Percentiles rank a stretch among this genome's conserved stretches.
Conservation (phyloP, 2,888 invertebrate genomes). For the Itoplectis maculator region DNA sequence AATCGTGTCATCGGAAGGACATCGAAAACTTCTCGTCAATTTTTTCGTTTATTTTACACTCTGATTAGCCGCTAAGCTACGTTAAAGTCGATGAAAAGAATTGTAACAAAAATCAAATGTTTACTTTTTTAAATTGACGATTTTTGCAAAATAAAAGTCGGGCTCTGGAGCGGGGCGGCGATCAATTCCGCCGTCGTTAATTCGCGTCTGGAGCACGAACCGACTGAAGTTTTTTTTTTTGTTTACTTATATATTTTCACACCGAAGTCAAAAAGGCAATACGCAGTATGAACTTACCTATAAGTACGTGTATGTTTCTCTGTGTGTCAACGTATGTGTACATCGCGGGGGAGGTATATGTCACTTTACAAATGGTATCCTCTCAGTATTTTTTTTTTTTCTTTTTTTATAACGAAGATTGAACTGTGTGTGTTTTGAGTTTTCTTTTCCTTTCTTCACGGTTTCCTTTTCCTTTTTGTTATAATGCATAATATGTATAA, state of each 20-base stretch:
- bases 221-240: slow-evolving; percentile 74
- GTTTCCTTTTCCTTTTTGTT: slow-evolving; percentile 17
- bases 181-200: slow-evolving; percentile 62
- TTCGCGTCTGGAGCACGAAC: slow-evolving; percentile 69
- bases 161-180: slow-evolving; percentile 34
- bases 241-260: slow-evolving; percentile 80
- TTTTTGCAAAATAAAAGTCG: slow-evolving; percentile 42
- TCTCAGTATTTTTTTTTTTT: slow-evolving; percentile 43
- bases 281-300: slow-evolving; percentile 84
- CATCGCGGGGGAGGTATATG: slow-evolving; percentile 68
- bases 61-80: slow-evolving; percentile 4
- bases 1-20: slow-evolving; percentile 22
- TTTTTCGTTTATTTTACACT: slow-evolving; percentile 11
- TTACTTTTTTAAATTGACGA: slow-evolving; percentile 18
- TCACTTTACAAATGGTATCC: slow-evolving; percentile 63
- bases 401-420: slow-evolving; percentile 51
- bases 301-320: slow-evolving; percentile 80
- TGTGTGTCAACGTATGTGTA: slow-evolving; percentile 78
- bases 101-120: not conserved
- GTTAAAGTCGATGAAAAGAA: too few relatives aligned
- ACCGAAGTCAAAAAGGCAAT: slow-evolving; percentile 85
- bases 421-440: slow-evolving; percentile 50
- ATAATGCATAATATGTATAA: slow-evolving; percentile 56
- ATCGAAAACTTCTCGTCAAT: slow-evolving; percentile 13
- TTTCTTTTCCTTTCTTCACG: slow-evolving; percentile 43